Evolutionary conservation across 2,888 invertebrate genomes (phyloP).

Genomic region (Meganola albula): DNA sequence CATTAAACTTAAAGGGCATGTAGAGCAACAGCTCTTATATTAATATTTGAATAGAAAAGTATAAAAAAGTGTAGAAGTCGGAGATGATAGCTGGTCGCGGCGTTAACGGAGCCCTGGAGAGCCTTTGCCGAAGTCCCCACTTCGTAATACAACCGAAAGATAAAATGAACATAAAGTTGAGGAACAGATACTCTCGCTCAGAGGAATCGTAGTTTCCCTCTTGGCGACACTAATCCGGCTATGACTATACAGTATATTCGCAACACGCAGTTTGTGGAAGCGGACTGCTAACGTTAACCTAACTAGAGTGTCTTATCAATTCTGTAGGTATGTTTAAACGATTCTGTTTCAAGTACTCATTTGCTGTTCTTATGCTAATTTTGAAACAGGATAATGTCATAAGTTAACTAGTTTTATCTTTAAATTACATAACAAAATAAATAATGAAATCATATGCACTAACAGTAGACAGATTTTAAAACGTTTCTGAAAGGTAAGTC

Average conservation of each 20-base stretch:
- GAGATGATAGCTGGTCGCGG: slow-evolving; percentile 58
- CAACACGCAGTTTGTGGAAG: slow-evolving; percentile 57
- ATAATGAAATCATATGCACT: slow-evolving; percentile 1
- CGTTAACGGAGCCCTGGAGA: slow-evolving; percentile 73
- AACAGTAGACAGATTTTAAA: slow-evolving; percentile 12
- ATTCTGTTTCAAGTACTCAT: too few relatives aligned
- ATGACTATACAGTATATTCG: slow-evolving; percentile 31
- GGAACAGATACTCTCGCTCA: slow-evolving; percentile 70
- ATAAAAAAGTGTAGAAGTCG: slow-evolving; percentile 61
- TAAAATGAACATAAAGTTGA: slow-evolving; percentile 77
- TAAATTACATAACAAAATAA: too few relatives aligned
- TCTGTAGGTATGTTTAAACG: too few relatives aligned
- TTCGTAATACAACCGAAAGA: slow-evolving; percentile 74
- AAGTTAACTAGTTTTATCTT: too few relatives aligned
- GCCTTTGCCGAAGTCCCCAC: slow-evolving; percentile 67
- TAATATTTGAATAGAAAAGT: slow-evolving; percentile 71
- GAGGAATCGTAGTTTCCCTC: slow-evolving; percentile 74
- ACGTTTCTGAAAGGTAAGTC: slow-evolving; percentile 16
- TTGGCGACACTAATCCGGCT: slow-evolving; percentile 64
- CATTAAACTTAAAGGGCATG: slow-evolving; percentile 41
- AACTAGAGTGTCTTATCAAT: background rate
- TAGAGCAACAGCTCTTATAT: slow-evolving; percentile 40
- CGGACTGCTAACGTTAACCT: slow-evolving; percentile 12
- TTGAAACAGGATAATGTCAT: too few relatives aligned
- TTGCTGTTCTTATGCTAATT: too few relatives aligned